These are phyloP conservation scores for Esperia sulphurella DNA, from an alignment of 2,888 invertebrate species.

Conservation along the genomic window DNA sequence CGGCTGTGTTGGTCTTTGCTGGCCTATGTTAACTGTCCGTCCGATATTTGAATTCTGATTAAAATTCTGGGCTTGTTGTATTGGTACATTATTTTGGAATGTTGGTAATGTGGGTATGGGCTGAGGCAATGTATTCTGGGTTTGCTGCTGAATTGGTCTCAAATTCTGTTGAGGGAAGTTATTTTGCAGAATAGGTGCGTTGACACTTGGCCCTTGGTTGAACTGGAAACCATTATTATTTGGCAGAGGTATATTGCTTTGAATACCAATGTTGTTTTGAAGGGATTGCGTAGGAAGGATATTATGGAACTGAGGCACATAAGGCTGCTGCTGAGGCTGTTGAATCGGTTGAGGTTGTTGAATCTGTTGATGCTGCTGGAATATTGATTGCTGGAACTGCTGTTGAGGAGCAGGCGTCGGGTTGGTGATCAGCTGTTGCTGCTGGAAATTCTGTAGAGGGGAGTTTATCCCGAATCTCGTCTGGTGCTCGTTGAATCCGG, in stretches of 20 bases:
- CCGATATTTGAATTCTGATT: slow-evolving; percentile 45
- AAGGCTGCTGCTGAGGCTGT: slow-evolving; percentile 51
- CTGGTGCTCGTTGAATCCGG: slow-evolving; percentile 68
- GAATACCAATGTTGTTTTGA: slow-evolving; percentile 34
- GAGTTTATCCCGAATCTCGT: slow-evolving; percentile 68
- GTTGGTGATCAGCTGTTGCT: slow-evolving; percentile 40
- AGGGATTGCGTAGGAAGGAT: slow-evolving; percentile 45
- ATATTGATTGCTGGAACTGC: slow-evolving; percentile 48
- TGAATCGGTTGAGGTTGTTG: slow-evolving; percentile 13
- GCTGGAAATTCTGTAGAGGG: slow-evolving; percentile 61
- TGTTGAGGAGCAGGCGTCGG: slow-evolving; percentile 52
- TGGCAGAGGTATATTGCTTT: slow-evolving; percentile 37
- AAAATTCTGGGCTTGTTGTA: slow-evolving; percentile 43
- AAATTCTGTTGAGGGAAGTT: slow-evolving; percentile 45
- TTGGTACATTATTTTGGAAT: slow-evolving; percentile 48
- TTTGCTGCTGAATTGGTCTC: slow-evolving; percentile 42
- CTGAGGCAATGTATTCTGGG: slow-evolving; percentile 53
- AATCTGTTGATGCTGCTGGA: slow-evolving; percentile 41
- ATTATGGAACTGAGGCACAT: slow-evolving; percentile 63
- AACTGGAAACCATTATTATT: slow-evolving; percentile 51
- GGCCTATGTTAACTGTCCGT: slow-evolving; percentile 46
- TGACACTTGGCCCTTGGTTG: slow-evolving; percentile 40
- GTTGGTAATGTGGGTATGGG: slow-evolving; percentile 54
- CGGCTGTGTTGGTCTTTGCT: slow-evolving; percentile 60
- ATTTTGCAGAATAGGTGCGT: slow-evolving; percentile 40